These are phyloP conservation scores for Protobothrops flavoviridis DNA, from an alignment of 2,113 vertebrate species.

Conservation along the genomic window DNA sequence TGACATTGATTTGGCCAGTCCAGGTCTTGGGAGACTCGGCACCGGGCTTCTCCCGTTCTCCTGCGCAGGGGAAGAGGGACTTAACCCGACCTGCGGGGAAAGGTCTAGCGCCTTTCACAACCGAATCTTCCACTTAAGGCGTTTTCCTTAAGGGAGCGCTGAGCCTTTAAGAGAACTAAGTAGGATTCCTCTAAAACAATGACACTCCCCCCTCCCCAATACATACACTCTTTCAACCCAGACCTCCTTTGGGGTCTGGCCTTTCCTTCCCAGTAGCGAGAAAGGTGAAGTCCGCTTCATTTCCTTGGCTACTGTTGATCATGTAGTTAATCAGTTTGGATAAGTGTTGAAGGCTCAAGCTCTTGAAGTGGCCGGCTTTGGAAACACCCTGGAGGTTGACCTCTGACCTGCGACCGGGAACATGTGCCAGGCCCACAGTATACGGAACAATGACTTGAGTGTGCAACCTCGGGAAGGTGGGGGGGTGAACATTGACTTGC, in stretches of 20 bases:
- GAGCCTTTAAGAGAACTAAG: not conserved
- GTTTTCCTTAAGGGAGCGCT: not conserved
- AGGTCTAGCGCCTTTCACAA: not conserved
- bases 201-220: not conserved
- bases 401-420: conserved; percentile 67
- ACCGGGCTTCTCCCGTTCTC: not conserved
- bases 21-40: not conserved
- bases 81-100: not conserved
- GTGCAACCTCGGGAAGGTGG: not conserved
- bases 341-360: conserved; percentile 14
- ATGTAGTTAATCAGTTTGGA: conserved; percentile 38
- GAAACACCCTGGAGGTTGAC: conserved; percentile 59
- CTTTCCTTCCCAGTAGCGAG: conserved; percentile 7
- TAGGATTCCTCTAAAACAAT: not conserved
- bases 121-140: not conserved
- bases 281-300: not conserved
- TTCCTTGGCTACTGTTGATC: conserved; percentile 8
- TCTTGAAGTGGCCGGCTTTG: conserved; percentile 49
- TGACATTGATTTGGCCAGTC: not conserved
- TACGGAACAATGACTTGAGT: conserved; percentile 3
- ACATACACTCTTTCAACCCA: not conserved
- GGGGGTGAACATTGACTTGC: not conserved
- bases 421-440: conserved; percentile 20
- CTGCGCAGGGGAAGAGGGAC: not conserved
- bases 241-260: not conserved